Evolutionary conservation across 1,140 invertebrate genomes (phyloP).

Genomic region (Nylanderia fulva): DNA sequence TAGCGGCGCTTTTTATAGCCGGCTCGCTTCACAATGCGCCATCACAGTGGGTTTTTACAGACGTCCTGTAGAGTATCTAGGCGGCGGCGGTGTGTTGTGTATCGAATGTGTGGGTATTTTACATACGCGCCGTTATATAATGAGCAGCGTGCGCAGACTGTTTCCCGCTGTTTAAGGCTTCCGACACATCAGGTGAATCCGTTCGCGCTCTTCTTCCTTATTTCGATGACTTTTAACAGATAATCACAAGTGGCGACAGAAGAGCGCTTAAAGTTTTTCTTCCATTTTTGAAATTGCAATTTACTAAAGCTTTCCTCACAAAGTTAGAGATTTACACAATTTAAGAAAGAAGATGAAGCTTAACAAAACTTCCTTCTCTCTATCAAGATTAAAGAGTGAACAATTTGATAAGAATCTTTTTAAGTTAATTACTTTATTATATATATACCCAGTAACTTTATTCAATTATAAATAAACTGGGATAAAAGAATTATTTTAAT

Average conservation of each 20-base stretch:
- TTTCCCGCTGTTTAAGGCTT: neutral
- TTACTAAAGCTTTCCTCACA: neutral
- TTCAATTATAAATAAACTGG: slow-evolving; percentile 2
- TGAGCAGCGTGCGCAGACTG: slow-evolving; percentile 30
- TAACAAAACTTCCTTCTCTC: too few species aligned
- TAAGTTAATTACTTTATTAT: neutral
- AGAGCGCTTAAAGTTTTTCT: neutral
- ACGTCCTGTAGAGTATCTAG: slow-evolving; percentile 77
- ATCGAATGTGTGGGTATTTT: slow-evolving; percentile 80
- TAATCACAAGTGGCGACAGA: neutral
- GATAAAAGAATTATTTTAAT: slow-evolving; percentile 8
- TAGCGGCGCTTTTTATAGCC: slow-evolving; percentile 78
- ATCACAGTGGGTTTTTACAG: slow-evolving; percentile 77
- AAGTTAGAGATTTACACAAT: neutral
- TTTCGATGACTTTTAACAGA: neutral
- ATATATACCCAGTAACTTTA: neutral
- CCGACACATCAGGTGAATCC: slow-evolving; percentile 51
- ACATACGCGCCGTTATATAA: slow-evolving; percentile 76
- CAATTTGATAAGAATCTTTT: neutral
- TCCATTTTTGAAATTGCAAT: neutral
- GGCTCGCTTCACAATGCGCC: slow-evolving; percentile 77
- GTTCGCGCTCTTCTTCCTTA: slow-evolving; percentile 29
- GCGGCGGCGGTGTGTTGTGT: slow-evolving; percentile 49
- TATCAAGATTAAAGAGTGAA: neutral
- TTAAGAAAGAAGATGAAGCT: neutral